phyloP scores from a whole-genome alignment of 2,113 vertebrate species.

The Psammodynastes pulverulentus region DNA sequence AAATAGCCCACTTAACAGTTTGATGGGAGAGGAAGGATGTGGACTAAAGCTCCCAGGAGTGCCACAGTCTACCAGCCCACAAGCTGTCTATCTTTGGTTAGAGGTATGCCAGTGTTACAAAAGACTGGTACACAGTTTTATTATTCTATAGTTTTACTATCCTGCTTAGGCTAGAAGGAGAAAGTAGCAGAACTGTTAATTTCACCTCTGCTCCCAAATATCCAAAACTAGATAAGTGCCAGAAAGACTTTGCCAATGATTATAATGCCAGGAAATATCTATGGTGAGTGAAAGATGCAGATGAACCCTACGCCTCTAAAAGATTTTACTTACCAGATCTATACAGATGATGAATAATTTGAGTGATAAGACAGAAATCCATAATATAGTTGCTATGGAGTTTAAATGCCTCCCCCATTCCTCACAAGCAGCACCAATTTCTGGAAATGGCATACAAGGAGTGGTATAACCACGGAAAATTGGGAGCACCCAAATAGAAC shows the following conservation, averaged over 20 bases:
- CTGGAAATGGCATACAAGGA: background rate
- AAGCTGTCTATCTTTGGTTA: background rate
- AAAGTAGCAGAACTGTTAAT: background rate
- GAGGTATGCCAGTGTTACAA: background rate
- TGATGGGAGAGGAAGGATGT: background rate
- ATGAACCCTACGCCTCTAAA: background rate
- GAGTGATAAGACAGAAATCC: background rate
- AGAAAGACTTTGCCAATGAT: background rate
- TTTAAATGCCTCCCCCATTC: background rate
- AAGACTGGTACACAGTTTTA: background rate
- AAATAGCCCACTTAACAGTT: background rate
- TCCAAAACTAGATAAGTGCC: background rate
- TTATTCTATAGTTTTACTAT: background rate
- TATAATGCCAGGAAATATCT: background rate
- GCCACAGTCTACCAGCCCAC: background rate
- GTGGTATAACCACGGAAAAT: background rate
- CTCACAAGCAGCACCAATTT: background rate
- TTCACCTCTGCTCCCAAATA: background rate
- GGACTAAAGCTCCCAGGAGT: background rate
- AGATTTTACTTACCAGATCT: background rate
- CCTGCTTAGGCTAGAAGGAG: background rate
- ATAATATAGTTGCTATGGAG: background rate
- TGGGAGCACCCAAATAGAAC: background rate
- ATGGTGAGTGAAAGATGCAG: background rate
- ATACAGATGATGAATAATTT: background rate